Evolutionary conservation across 2,888 invertebrate species (phyloP), one percentile per base, ranked within the genome.

Genomic region (Osmoderma eremita): DNA sequence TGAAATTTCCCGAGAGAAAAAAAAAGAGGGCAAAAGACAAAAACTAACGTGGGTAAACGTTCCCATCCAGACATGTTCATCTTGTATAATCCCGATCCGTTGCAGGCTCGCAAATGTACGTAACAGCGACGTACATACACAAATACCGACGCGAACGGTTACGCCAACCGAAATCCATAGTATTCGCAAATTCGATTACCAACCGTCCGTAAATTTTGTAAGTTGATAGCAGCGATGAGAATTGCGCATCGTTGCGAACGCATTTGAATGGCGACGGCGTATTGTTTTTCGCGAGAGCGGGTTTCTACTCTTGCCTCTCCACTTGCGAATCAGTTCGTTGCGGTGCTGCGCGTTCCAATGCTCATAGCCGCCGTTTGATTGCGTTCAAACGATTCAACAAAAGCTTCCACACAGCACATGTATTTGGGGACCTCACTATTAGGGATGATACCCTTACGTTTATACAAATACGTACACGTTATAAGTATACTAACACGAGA

Each of bases 111-210:
- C 10, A 10, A 30, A 30, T 30, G 10, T 30, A 30, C 30, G 10
- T 30, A 30, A 6, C n/a, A 12, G 20, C 30, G 20, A n/a, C n/a
- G n/a, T n/a, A n/a, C n/a, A 41, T 24, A 45, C 30, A 41, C 42
- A 36, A 38, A 53, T 45, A 24, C 58, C 15, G 17, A 15, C 30
- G 30, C 30, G 24, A 17, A 10, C 30, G 18, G 30, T 30, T 61
- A 30, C 45, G 48, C 45, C 45, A 61, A 61, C 58, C 45, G 45
- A 61, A 42, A 45, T 65, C 39, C 65, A 49, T 49, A 56, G 49
- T 63, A 39, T 20, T 63, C 70, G 61, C 63, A 69, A 71, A 72
- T 70, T 71, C 71, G 71, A 72, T 72, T 72, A 72, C 67, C 69
- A 70, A 67, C 67, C 69, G 64, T 70, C 71, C 65, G 69, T 70